Evolutionary conservation across 2,113 vertebrate genomes (phyloP), one percentile per base, ranked within the genome.

Genomic region (Tenebrosternarchus preto): DNA sequence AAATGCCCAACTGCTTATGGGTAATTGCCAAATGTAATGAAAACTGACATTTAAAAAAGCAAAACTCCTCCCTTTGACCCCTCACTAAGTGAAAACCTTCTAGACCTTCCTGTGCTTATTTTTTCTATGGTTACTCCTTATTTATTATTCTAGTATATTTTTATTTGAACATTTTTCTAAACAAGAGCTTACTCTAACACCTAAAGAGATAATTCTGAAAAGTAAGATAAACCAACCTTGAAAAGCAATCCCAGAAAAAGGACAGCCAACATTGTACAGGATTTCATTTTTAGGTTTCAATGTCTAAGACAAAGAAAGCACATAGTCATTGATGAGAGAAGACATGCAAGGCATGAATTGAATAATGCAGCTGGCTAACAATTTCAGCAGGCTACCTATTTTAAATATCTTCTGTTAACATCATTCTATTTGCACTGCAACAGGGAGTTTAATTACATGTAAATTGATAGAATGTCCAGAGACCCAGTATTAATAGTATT

Each of bases 201-300:
- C 46, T 1, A 76, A 63, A 1, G 60, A 22, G 3, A 53, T 5
- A 8, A 53, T 22, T 68, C 20, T 68, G 20, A 1, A 74, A 31
- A 22, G n/a, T 2, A 31, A 29, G n/a, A 4, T 17, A 24, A 25
- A 77, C 78, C 27, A 71, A 84, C 82, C 82, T 80, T 50, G 11
- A 76, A 53, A 68, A 68, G 59, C 55, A 80, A 2, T n/a, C 9
- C 46, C 20, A 83, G 33, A 19, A 77, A 22, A 43, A 80, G 2
- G n/a, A 80, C 46, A 55, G 64, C 60, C 3, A 80, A 0, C 2
- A 3, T 17, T 9, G 22, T 61, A 20, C 19, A 68, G 11, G 5
- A 22, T 29, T 72, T 77, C 82, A 84, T 84, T 77, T 80, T 77
- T 33, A 8, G 2, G 19, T 50, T 73, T 31, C 1, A 66, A 20